Evolutionary conservation across 2,113 vertebrate species (phyloP), one percentile per base, ranked within the genome.

Genomic region (Chunga burmeisteri): DNA sequence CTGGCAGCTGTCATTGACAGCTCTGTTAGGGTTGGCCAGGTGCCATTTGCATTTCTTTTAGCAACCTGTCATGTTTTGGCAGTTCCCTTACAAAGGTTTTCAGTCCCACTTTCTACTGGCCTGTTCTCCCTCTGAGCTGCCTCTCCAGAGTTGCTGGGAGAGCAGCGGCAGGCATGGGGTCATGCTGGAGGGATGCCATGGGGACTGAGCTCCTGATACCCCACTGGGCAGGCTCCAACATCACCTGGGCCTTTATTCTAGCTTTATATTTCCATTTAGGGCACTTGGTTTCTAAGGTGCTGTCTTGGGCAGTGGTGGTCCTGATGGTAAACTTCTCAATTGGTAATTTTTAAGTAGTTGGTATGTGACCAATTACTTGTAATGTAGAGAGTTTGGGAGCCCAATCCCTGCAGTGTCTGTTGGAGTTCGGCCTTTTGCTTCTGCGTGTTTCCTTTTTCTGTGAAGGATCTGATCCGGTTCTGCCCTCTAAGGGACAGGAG

Each of bases 21-120:
- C 96, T 92, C 94, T 42, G 95, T 44, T 52, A 79, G 0, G 19
- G 40, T 84, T 95, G 95, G 91, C 92, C 94, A 40, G 52, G 55
- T 93, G 95, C 94, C 52, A 27, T 56, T 72, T 73, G 80, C 89
- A 25, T 95, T 86, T 87, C 74, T 62, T 74, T 70, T 56, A 68
- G 94, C 72, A 92, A 83, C 36, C 62, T 94, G 75, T 72, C 95
- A 20, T 30, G 87, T 88, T 70, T 12, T 89, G 96, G 52, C 89
- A 73, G 56, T 42, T 96, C 81, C 68, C 80, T 66, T 88, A 92
- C 1, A 0, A 40, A 72, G 49, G 23, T 55, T 94, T 75, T 53
- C 81, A 74, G 82, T 74, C 89, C 79, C 16, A 0, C 88, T 94
- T 95, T 53, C 61, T 75, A 42, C 50, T 9, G 52, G 50, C 46